These are phyloP conservation scores for Pseudorhiza aurosa DNA, from an alignment of 30 jellyfish, hydroid and myxozoan genomes.

Conservation along the genomic window DNA sequence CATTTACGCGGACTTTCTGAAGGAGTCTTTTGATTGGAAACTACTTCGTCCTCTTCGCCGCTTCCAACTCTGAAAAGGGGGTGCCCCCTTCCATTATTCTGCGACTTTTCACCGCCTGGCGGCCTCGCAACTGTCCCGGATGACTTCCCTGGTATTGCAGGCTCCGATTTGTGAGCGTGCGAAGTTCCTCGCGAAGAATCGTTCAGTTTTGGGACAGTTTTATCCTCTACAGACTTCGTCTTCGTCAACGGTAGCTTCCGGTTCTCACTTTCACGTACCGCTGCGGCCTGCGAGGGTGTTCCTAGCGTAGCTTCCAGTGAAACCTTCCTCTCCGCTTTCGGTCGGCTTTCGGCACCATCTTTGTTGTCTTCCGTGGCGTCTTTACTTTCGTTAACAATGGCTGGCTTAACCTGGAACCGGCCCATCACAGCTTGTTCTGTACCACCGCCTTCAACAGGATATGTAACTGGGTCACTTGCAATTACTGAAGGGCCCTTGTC, in stretches of 20 bases:
- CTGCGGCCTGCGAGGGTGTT: background rate
- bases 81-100: background rate
- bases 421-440: slow-evolving; percentile 12
- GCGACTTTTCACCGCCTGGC: background rate
- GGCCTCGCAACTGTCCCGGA: background rate
- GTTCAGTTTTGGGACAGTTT: background rate
- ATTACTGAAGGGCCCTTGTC: background rate
- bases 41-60: slow-evolving; percentile 16
- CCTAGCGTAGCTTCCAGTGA: background rate
- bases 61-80: slow-evolving; percentile 63
- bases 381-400: background rate
- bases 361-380: background rate
- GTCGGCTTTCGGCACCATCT: too few species aligned
- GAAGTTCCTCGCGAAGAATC: background rate
- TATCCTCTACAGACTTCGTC: background rate
- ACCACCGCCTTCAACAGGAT: background rate
- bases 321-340: too few species aligned
- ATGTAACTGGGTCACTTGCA: background rate
- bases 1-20: slow-evolving; percentile 71
- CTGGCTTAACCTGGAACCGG: slow-evolving; percentile 40
- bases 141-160: background rate
- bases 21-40: slow-evolving; percentile 5
- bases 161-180: background rate
- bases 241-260: background rate
- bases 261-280: background rate